Conservation (phyloP, 1,140 invertebrate species). For the Druon quercuslanigerum region DNA sequence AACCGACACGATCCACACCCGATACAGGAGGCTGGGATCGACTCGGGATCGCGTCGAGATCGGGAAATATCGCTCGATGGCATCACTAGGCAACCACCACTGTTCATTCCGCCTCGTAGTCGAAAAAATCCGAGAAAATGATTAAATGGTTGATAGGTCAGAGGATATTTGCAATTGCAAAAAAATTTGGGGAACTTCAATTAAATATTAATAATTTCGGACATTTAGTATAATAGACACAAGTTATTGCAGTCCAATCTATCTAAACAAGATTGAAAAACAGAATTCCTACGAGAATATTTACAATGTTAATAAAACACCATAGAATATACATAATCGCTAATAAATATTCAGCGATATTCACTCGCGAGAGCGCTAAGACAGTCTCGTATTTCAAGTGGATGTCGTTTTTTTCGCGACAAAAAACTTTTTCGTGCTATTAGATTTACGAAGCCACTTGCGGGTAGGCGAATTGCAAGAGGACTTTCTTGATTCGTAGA, state of each 20-base stretch:
- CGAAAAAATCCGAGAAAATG: constrained; percentile 22
- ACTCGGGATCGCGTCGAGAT: too few relatives aligned
- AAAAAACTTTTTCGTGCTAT: constrained; percentile 3
- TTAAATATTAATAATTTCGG: too few relatives aligned
- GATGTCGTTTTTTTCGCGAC: not conserved
- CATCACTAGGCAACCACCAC: too few relatives aligned
- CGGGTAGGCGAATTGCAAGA: constrained; percentile 25
- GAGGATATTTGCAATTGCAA: not conserved
- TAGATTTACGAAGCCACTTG: constrained; percentile 25
- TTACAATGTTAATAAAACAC: constrained; percentile 24
- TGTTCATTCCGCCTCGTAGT: constrained; percentile 20
- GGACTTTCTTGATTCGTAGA: constrained; percentile 36
- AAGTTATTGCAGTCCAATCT: too few relatives aligned
- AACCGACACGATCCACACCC: too few relatives aligned
- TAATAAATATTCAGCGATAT: constrained; percentile 3
- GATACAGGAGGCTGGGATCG: too few relatives aligned
- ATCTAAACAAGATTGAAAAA: not conserved
- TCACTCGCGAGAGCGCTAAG: not conserved
- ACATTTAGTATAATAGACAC: too few relatives aligned
- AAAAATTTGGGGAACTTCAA: too few relatives aligned
- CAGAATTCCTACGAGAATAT: not conserved
- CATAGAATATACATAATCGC: not conserved
- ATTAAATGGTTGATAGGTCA: constrained; percentile 6
- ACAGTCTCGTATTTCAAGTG: not conserved
- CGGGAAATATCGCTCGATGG: too few relatives aligned